Conservation (phyloP, 1,140 invertebrate species). For the Oppia nitens region DNA sequence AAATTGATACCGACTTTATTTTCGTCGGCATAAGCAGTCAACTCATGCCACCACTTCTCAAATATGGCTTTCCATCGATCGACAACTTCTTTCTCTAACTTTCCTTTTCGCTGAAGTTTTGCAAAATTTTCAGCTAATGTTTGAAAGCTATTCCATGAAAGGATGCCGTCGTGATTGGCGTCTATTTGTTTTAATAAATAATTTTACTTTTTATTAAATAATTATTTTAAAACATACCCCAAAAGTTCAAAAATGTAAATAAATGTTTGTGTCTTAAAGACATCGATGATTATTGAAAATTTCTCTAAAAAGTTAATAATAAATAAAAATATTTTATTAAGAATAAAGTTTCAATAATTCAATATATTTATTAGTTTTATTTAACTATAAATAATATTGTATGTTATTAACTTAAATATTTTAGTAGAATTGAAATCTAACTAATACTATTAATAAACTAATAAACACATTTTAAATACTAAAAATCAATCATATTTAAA, state of each 20-base stretch:
- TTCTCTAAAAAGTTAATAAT: too few species aligned
- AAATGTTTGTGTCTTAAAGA: slow-evolving; percentile 20
- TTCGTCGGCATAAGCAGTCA: slow-evolving; percentile 24
- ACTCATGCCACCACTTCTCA: slow-evolving; percentile 25
- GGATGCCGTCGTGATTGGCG: slow-evolving; percentile 23
- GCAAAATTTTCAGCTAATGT: slow-evolving; percentile 25
- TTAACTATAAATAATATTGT: too few species aligned
- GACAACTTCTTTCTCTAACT: slow-evolving; percentile 25
- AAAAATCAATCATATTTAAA: too few species aligned
- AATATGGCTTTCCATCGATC: slow-evolving; percentile 25
- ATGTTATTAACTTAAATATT: too few species aligned
- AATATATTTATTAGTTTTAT: too few species aligned
- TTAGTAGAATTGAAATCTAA: too few species aligned
- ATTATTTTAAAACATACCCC: slow-evolving; percentile 17
- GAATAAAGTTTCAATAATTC: too few species aligned
- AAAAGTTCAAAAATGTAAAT: slow-evolving; percentile 22
- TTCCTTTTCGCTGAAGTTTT: slow-evolving; percentile 24
- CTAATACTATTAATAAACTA: too few species aligned
- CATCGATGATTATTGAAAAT: too few species aligned
- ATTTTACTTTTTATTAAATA: neutral
- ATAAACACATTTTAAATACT: too few species aligned
- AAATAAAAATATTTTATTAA: too few species aligned
- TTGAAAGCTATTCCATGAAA: slow-evolving; percentile 25
- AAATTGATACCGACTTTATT: slow-evolving; percentile 22
- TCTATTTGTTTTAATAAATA: slow-evolving; percentile 17